phyloP scores from a whole-genome alignment of 2,797 vertebrate species.

The Aphelocoma californica region DNA sequence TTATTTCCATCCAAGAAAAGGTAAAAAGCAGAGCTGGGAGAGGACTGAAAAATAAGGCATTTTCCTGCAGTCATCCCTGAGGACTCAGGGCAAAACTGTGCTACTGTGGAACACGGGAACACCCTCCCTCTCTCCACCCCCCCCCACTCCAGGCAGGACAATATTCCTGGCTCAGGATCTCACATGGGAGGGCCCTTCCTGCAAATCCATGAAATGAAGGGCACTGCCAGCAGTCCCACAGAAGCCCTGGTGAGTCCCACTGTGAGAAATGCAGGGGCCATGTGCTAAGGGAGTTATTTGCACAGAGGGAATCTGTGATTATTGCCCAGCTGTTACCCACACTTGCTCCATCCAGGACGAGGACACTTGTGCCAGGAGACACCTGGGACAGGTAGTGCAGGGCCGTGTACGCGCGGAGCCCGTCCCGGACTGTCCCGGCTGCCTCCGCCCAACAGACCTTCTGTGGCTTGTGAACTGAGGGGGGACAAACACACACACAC shows the following conservation, averaged over 20 bases:
- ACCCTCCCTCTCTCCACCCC: not conserved
- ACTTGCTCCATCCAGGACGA: conserved; percentile 91
- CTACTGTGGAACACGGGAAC: not conserved
- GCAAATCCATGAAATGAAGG: not conserved
- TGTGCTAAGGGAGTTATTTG: not conserved
- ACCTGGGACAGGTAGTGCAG: conserved; percentile 88
- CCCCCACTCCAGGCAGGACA: not conserved
- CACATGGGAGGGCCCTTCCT: not conserved
- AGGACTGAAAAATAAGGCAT: not conserved
- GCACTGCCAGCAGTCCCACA: not conserved
- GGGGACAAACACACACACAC: not conserved
- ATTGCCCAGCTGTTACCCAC: conserved; percentile 74
- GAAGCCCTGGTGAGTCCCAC: not conserved
- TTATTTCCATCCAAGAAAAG: not conserved
- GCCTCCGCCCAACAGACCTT: conserved; percentile 85
- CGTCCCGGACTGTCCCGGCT: conserved; percentile 84
- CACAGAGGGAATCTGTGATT: rapidly evolving
- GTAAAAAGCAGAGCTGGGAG: not conserved
- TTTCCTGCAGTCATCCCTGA: not conserved
- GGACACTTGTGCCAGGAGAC: conserved; percentile 83
- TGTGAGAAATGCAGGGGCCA: not conserved
- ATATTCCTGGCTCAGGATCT: not conserved
- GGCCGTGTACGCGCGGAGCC: conserved; percentile 87
- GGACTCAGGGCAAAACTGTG: not conserved
- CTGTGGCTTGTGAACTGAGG: conserved; percentile 87